Evolutionary conservation across 2,888 invertebrate species (phyloP), one percentile per base, ranked within the genome.

Genomic region (Ochropleura leucogaster): DNA sequence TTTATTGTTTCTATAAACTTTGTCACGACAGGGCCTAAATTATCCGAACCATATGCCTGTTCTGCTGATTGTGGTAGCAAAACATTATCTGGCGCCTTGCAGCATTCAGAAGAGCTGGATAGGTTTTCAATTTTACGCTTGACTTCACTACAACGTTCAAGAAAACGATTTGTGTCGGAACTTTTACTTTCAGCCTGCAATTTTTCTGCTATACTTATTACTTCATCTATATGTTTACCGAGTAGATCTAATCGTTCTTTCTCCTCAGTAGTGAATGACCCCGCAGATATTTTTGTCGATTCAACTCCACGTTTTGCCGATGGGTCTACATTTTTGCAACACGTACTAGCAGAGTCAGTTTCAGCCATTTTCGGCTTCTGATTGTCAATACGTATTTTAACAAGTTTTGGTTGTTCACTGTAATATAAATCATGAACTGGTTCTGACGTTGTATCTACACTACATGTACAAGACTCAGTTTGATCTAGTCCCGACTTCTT

Each of bases 121-220:
- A 74, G 30, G 0, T 42, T 10, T 16, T 74, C 18, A 16, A 74
- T 49, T 47, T 78, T 74, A 57, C 10, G 0, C 14, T 78, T 74
- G 47, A 30, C 16, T 3, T 30, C n/a, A 16, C 49, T 18, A 42
- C 74, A 68, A 14, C 68, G 42, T 9, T 16, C 44, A 12, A 77
- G 68, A 57, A 75, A 51, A 60, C 42, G 71, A 30, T 60, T 51
- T n/a, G 71, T 4, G 42, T 7, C 40, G 51, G 67, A 66, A 46
- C 46, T 14, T 20, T 30, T 16, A 7, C 14, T 55, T 9, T 4
- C 12, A 30, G 12, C 16, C 9, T 60, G 7, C n/a, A 79, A 47
- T 6, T 30, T 6, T 0, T 16, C 12, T 16, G 72, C 59, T 18
- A 42, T 68, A n/a, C 30, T 9, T 51, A 18, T 16, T 79, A 75